phyloP scores from a whole-genome alignment of 2,113 vertebrate species.

The Rallus limicola region DNA sequence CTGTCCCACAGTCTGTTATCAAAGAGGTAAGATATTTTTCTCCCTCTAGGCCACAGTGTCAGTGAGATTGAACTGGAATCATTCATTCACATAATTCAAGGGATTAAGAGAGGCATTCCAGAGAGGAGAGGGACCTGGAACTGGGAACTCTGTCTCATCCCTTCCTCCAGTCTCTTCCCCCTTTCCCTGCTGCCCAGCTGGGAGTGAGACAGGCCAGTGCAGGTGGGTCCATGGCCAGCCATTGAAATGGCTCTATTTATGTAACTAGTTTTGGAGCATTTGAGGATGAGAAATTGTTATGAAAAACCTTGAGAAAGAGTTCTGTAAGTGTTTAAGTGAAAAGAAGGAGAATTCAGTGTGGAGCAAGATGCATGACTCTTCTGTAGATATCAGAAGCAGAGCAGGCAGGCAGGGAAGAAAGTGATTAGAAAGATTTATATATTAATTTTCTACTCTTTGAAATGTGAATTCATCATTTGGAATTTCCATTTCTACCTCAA shows the following conservation, averaged over 20 bases:
- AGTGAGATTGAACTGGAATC: neutral
- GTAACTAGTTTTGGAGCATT: neutral
- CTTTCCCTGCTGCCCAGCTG: neutral
- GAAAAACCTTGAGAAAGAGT: neutral
- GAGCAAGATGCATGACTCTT: neutral
- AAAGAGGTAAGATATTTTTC: slow-evolving; percentile 78
- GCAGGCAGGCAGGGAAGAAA: neutral
- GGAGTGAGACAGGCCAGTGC: neutral
- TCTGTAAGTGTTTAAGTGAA: neutral
- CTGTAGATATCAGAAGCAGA: neutral
- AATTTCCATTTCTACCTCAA: neutral
- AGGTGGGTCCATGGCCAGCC: rapidly evolving
- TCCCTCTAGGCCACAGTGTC: neutral
- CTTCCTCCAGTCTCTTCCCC: neutral
- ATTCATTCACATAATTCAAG: neutral
- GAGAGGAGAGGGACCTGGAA: neutral
- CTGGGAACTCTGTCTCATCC: neutral
- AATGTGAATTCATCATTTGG: neutral
- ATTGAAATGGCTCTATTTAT: neutral
- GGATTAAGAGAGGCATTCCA: neutral
- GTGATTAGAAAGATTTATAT: neutral
- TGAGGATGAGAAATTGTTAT: neutral
- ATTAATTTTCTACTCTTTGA: neutral
- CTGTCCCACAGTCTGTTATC: slow-evolving; percentile 82
- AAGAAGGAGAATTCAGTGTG: neutral